Base-by-base conservation (phyloP, 2,888 invertebrate genomes). In the Dasypogon diadema region DNA sequence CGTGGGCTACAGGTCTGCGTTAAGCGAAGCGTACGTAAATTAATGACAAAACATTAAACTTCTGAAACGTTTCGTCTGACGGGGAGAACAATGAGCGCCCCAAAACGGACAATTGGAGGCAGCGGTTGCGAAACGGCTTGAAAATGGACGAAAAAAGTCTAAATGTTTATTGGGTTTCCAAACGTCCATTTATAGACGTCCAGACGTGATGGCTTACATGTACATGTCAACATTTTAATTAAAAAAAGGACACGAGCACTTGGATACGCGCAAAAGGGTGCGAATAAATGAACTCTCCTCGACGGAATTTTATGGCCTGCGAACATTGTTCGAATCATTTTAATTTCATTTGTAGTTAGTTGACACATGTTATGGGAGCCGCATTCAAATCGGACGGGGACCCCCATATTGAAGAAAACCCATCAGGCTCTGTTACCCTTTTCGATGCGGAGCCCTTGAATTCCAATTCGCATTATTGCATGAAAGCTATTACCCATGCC, bases 161-260 rank as follows among this genome's bases (percentile, higher is more conserved):
- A 76, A 76, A 75, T 76, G 76, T 77, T 77, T 77, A 76, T 77
- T 76, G 76, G 76, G 73, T 73, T 77, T 76, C 34, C 70, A 34
- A 77, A 76, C 54, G 74, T 72, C 75, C 74, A 65, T 58, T 58
- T 74, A 58, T 18, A 74, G 58, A 74, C 48, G 58, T 46, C 30
- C 48, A 74, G 74, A 74, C 74, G 74, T 74, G 74, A 74, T 74
- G 74, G 48, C 82, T 82, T 82, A 80, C 82, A 82, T 84, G 83
- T 78, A 83, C 84, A 85, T 85, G 85, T 86, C 86, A 85, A 85
- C 86, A 85, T 86, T 85, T 85, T 85, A 85, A 85, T 85, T 85
- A 85, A 85, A 85, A 65, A 85, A 84, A 85, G 58, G 74, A 60
- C 21, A 26, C 46, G 48, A 60, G 30, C 68, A 42, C 63, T 63